Evolutionary conservation across 2,888 invertebrate genomes (phyloP), one percentile per base, ranked within the genome.

Genomic region (Drosophila emarginata): DNA sequence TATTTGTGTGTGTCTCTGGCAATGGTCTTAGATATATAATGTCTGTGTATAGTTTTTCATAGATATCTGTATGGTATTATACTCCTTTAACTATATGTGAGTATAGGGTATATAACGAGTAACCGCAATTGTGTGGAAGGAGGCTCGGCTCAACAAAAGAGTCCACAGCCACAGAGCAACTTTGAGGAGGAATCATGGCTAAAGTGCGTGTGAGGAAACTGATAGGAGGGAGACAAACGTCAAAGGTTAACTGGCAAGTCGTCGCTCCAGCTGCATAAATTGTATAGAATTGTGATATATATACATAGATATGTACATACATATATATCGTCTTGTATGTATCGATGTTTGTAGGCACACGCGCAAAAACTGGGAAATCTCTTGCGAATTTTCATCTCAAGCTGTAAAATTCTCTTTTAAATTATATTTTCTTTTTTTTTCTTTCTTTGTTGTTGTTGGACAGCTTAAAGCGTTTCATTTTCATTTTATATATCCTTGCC

Each of bases 321-420:
- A 45, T 26, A 45, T 52, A 56, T 53, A 32, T 45, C 26, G 50
- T 32, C 9, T 32, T 2, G 61, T 15, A 51, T 62, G 54, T 68
- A 40, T 52, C 40, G 59, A 53, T 60, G 67, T 61, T 53, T 57
- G 40, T 71, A 36, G 57, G 39, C 36, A 51, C 45, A 60, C 51
- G 14, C 21, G 36, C 12, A 50, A 26, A 45, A 28, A 32, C 32
- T 12, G 15, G 28, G 9, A 63, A 63, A 72, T 76, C 79, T 57
- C 72, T 72, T 57, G 62, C 53, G 64, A 64, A 51, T 71, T 71
- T 60, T 71, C 58, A 54, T 53, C 70, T 75, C 72, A 59, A 74
- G 37, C 71, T 72, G 72, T 76, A 61, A 80, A 81, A 85, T 86
- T 72, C 71, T 67, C 67, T 71, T 68, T 77, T 54, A 45, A 18